phyloP scores from a whole-genome alignment of 2,888 invertebrate species.

The Acronicta alni region DNA sequence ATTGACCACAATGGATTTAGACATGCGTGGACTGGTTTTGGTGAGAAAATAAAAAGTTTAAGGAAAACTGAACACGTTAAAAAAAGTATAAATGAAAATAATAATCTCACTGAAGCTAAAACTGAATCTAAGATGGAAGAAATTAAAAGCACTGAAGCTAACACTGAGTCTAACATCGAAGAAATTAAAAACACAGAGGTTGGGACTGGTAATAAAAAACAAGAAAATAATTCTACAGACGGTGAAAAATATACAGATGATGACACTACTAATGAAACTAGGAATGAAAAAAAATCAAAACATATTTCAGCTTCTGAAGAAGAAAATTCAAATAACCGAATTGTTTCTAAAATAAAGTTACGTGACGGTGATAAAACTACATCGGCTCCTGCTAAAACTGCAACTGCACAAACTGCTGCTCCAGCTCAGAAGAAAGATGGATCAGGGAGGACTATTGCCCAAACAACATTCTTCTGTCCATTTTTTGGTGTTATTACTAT shows the following conservation, averaged over 20 bases:
- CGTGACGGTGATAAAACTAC: constrained; percentile 18
- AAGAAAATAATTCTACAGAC: background rate
- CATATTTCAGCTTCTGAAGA: background rate
- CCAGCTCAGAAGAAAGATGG: background rate
- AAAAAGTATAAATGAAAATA: background rate
- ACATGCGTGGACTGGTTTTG: constrained; percentile 73
- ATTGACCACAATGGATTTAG: constrained; percentile 75
- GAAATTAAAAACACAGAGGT: too few species aligned
- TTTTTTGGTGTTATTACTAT: constrained; percentile 77
- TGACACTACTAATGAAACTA: background rate
- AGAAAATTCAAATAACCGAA: constrained; percentile 12
- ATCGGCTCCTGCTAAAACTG: background rate
- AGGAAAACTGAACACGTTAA: constrained; percentile 58
- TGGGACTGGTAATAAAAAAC: background rate
- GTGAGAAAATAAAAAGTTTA: constrained; percentile 47
- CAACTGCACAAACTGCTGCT: background rate
- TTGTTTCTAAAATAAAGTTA: constrained; percentile 12
- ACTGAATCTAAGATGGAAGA: background rate
- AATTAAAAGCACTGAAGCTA: background rate
- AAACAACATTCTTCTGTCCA: constrained; percentile 76
- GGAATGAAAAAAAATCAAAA: background rate
- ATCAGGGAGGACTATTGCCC: constrained; percentile 52
- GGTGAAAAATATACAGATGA: constrained; percentile 1
- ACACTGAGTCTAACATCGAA: background rate
- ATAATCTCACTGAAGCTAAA: background rate